A percentile compares a stretch with the other conserved stretches of the same genome.
Evolutionary conservation across 2,797 vertebrate genomes (phyloP).

Genomic region (Manis javanica): DNA sequence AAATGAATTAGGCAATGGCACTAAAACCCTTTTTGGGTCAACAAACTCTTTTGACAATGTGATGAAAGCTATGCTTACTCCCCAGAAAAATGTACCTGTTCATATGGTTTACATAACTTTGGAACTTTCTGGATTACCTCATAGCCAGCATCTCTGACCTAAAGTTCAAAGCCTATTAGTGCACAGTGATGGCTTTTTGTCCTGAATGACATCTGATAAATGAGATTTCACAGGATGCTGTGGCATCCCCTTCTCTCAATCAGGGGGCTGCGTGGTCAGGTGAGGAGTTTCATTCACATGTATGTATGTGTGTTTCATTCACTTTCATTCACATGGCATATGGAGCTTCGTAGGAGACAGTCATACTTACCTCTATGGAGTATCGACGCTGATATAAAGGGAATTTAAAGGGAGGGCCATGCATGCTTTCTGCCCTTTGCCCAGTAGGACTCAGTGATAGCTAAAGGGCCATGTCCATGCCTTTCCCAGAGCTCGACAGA

Average conservation of each 20-base stretch:
- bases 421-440: neutral
- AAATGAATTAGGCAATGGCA: neutral
- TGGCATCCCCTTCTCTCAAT: neutral
- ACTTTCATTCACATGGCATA: neutral
- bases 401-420: neutral
- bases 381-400: neutral
- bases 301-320: no score
- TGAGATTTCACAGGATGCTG: neutral
- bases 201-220: neutral
- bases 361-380: neutral
- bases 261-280: neutral
- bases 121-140: neutral
- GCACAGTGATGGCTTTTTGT: neutral
- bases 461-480: fast-evolving
- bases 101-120: fast-evolving
- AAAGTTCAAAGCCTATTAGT: neutral
- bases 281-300: neutral
- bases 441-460: neutral
- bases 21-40: neutral
- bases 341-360: neutral
- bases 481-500: neutral
- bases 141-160: neutral
- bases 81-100: neutral
- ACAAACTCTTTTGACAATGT: neutral
- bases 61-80: neutral